Evolutionary conservation across 2,888 invertebrate genomes (phyloP), one percentile per base, ranked within the genome.

Genomic region (Dynastes hyllus): DNA sequence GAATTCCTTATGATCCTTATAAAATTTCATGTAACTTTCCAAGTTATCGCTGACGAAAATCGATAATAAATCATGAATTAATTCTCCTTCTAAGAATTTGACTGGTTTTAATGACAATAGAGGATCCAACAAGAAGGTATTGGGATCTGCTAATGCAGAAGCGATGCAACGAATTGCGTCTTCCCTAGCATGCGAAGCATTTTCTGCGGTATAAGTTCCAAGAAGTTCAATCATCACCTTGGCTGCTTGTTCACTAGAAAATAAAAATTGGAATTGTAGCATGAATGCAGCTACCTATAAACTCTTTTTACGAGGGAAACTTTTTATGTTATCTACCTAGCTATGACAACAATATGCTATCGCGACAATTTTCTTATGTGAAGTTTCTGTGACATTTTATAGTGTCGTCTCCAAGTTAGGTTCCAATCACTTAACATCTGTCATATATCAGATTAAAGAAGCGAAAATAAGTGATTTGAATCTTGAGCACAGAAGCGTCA

Each of bases 111-210:
- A 91, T 0, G 96, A 93, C 51, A 99, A 91, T 80, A 99, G 91
- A 50, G 99, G 98, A 90, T 99, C 99, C 86, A 99, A 91, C 22
- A 99, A 92, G 90, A 98, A 98, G 83, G 97, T 96, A 87, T 95
- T 96, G 13, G 98, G 98, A 90, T 99, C 98, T 6, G 96, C 97
- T 78, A 99, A 90, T 27, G 98, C 98, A 1, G 98, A 96, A 16
- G 96, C 95, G 86, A 99, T 98, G 88, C 99, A 99, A 86, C 96
- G 94, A 86, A 97, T 96, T 1, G 99, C 99, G 90, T 99, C 99
- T 88, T 98, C 98, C 82, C 98, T 92, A 0, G 99, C 99, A 82
- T 97, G 96, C 1, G 97, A 97, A 0, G 99, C 99, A 90, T 98
- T 98, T 86, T 98, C 98, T 80, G 97, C 95, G 32, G 98, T 98